phyloP scores from a whole-genome alignment of 2,113 vertebrate genomes.

The Dendrocopos noguchii region DNA sequence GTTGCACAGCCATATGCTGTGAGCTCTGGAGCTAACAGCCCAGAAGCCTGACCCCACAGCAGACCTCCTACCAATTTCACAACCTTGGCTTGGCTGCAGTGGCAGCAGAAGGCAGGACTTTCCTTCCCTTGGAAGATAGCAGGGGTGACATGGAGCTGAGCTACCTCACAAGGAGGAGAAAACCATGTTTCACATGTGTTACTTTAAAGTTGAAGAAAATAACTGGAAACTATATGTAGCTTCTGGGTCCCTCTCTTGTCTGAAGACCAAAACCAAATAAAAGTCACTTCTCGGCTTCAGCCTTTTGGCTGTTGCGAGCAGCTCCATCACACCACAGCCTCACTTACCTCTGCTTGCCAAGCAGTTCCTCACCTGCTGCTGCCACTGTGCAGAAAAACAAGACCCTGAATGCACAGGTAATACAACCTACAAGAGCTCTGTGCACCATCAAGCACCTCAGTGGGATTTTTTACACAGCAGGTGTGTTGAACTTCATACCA shows the following conservation, averaged over 20 bases:
- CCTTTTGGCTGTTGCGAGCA: neutral
- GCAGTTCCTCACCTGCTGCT: neutral
- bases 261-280: neutral
- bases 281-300: neutral
- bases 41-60: neutral
- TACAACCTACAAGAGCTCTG: neutral
- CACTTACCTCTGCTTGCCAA: neutral
- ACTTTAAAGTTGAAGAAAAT: neutral
- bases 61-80: neutral
- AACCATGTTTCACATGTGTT: neutral
- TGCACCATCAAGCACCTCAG: neutral
- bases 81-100: neutral
- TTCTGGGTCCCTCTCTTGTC: neutral
- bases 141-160: neutral
- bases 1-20: accelerated
- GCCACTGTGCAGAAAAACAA: neutral
- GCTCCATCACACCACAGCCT: neutral
- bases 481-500: constrained; percentile 80
- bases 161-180: neutral
- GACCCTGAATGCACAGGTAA: neutral
- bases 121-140: neutral
- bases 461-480: neutral
- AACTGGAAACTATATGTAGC: accelerated
- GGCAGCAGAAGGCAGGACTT: neutral
- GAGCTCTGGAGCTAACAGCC: neutral